Evolutionary conservation across 1,140 invertebrate genomes (phyloP).

Genomic region (Samia ricini): DNA sequence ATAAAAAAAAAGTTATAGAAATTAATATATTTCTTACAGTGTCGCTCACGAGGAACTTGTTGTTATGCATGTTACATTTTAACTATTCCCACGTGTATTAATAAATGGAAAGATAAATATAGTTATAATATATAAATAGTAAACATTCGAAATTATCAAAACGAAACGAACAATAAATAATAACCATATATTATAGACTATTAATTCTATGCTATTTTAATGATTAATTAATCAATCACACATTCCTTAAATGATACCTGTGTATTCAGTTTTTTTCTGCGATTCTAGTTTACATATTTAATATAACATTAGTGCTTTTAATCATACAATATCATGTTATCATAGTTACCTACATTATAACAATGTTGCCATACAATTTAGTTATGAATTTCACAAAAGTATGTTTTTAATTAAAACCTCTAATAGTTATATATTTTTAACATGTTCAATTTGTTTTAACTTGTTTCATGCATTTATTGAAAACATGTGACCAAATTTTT

Average conservation of each 20-base stretch:
- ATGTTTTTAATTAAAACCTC: neutral
- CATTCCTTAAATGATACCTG: constrained; percentile 22
- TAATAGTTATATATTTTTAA: neutral
- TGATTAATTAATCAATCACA: neutral
- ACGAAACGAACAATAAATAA: constrained; percentile 8
- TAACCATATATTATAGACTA: neutral
- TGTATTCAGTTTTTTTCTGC: constrained; percentile 48
- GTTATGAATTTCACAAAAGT: constrained; percentile 19
- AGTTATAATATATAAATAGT: neutral
- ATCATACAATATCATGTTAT: constrained; percentile 16
- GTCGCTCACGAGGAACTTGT: constrained; percentile 29
- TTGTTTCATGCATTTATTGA: neutral
- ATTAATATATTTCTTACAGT: constrained; percentile 20
- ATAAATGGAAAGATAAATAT: constrained; percentile 13
- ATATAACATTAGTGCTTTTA: constrained; percentile 41
- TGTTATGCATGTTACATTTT: constrained; percentile 66
- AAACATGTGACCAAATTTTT: neutral
- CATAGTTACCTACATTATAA: constrained; percentile 66
- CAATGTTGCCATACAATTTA: constrained; percentile 68
- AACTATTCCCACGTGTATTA: constrained; percentile 35
- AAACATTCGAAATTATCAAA: neutral
- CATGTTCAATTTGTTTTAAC: too few relatives aligned
- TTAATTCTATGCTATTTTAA: neutral
- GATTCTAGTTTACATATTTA: constrained; percentile 22
- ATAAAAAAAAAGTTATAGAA: too few relatives aligned